Base-by-base conservation (phyloP, 1,140 invertebrate species). In the Drosophila jambulina region DNA sequence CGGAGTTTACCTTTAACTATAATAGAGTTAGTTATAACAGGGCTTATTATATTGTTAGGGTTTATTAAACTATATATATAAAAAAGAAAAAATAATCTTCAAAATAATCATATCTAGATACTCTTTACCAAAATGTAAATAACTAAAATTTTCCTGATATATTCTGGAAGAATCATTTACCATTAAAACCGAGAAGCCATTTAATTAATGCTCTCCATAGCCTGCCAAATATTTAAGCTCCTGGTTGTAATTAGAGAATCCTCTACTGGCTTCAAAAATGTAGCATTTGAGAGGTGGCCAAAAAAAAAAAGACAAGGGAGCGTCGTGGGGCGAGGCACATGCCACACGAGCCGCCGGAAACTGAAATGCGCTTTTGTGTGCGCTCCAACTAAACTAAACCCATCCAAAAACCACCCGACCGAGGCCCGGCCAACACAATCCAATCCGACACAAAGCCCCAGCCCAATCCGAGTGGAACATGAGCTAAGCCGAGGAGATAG, bases 291-390 rank as follows among this genome's bases (percentile, higher is more conserved):
- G 23, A 36, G 38, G 23, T 48, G 21, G 46, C 57, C 68, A 74
- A 51, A 49, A 48, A 64, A 57, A 25, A n/a, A 64, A 60, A 53
- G 46, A 49, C 34, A 36, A 0, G 27, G 27, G 27, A 27, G 27
- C 27, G 27, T 27, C 3, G 19, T 53, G n/a, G 43, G n/a, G 34
- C 29, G 25, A 46, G 27, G 53, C 49, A 34, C 64, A 71, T 58
- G 51, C 67, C 67, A 72, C 68, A 71, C 45, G 51, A 51, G 34
- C 40, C 29, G 42, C 36, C 49, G 57, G 48, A 61, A 65, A 75
- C 56, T 53, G 42, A 77, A 77, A 57, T 77, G 78, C 79, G 79
- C 72, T 82, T 82, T 76, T 77, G 60, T 82, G 67, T 67, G 64
- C 36, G 23, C 64, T 51, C 36, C 1, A 49, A 49, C 58, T 27